phyloP scores from a whole-genome alignment of 2,797 vertebrate species.

The Coregonus ussuriensis region DNA sequence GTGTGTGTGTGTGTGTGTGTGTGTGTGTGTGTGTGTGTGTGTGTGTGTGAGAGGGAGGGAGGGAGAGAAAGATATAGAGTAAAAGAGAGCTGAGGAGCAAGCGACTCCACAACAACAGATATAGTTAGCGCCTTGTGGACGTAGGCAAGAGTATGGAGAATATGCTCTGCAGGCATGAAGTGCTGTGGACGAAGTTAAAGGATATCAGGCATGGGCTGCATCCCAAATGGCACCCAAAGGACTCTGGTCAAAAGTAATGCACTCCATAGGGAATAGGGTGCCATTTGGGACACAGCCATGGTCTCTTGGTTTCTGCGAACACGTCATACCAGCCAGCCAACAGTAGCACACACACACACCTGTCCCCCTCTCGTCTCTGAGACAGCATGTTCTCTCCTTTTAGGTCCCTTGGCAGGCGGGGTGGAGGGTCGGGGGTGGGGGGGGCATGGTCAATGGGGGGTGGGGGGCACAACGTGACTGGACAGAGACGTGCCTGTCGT shows the following conservation, averaged over 20 bases:
- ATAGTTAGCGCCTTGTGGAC: slow-evolving; percentile 30
- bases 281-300: background rate
- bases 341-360: slow-evolving; percentile 73
- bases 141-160: background rate
- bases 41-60: background rate
- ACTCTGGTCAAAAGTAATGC: slow-evolving; percentile 28
- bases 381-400: slow-evolving; percentile 84
- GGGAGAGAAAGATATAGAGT: background rate
- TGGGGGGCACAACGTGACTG: slow-evolving; percentile 27
- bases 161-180: background rate
- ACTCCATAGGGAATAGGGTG: slow-evolving; percentile 17
- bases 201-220: slow-evolving; percentile 61
- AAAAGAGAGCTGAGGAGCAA: background rate
- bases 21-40: background rate
- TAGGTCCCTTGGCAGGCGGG: slow-evolving; percentile 67
- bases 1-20: background rate
- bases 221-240: slow-evolving; percentile 61
- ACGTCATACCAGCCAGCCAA: slow-evolving; percentile 45
- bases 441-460: slow-evolving; percentile 28
- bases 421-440: slow-evolving; percentile 41
- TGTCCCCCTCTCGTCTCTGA: slow-evolving; percentile 83
- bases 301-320: slow-evolving; percentile 44
- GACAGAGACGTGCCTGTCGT: background rate
- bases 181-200: slow-evolving; percentile 60
- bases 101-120: slow-evolving; percentile 17